Percentiles rank a stretch among this genome's conserved stretches.
These are phyloP conservation scores for Rallus limicola DNA, from an alignment of 2,113 vertebrate genomes.

Conservation along the genomic window DNA sequence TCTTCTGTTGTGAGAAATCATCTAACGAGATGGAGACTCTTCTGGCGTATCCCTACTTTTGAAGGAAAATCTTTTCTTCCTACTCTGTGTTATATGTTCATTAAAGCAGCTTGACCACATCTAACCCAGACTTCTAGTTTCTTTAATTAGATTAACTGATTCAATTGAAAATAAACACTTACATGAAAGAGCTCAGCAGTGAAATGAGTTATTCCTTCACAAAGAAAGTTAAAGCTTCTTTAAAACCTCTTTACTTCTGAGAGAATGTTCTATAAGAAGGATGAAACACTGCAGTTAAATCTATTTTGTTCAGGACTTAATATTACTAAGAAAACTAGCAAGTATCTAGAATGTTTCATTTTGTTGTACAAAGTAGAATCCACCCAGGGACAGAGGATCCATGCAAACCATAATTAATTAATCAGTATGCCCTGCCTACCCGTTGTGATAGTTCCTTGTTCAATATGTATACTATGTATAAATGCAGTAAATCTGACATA, in stretches of 20 bases:
- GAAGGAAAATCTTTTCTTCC: not conserved
- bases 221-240: not conserved
- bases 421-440: not conserved
- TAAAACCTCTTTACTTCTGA: not conserved
- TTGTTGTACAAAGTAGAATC: not conserved
- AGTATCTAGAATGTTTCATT: not conserved
- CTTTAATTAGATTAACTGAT: not conserved
- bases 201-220: not conserved
- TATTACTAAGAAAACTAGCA: not conserved
- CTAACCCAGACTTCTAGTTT: not conserved
- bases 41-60: not conserved
- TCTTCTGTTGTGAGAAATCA: not conserved
- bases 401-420: not conserved
- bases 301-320: not conserved
- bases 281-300: not conserved
- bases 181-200: not conserved
- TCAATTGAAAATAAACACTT: not conserved
- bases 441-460: not conserved
- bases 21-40: not conserved
- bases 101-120: not conserved
- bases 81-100: not conserved
- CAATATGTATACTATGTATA: not conserved
- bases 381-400: not conserved
- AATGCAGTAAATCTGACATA: not conserved
- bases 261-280: not conserved